Evolutionary conservation across 2,113 vertebrate genomes (phyloP).

Genomic region (Oceanodroma tethys): DNA sequence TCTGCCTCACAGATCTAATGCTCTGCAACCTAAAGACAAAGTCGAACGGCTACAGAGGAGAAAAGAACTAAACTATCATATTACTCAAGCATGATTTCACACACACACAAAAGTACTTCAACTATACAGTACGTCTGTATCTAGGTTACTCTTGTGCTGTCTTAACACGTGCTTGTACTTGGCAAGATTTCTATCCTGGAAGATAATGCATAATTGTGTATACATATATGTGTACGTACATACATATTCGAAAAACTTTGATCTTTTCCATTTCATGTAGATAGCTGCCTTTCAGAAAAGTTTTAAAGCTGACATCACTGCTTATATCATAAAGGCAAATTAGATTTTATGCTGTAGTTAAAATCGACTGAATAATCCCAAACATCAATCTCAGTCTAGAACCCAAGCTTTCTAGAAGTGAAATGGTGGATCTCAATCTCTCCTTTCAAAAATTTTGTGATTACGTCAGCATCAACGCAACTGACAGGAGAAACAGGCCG

Average conservation of each 20-base stretch:
- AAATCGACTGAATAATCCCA: not conserved
- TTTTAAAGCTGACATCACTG: not conserved
- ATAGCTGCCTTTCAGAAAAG: not conserved
- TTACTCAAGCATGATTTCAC: not conserved
- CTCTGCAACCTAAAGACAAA: not conserved
- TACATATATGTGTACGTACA: fast-evolving
- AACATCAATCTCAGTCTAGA: not conserved
- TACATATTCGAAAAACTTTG: not conserved
- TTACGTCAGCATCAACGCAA: not conserved
- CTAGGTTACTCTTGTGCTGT: not conserved
- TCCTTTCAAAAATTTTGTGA: not conserved
- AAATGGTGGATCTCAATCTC: not conserved
- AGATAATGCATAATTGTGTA: not conserved
- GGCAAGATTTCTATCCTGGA: not conserved
- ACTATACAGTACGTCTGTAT: not conserved
- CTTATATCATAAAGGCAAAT: not conserved
- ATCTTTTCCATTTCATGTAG: not conserved
- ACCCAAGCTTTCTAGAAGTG: not conserved
- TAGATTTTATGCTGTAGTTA: not conserved
- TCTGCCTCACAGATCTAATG: not conserved
- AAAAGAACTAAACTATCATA: not conserved
- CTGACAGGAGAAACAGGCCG: not conserved
- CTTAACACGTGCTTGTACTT: not conserved
- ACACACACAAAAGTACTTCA: not conserved
- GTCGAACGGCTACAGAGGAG: not conserved